A percentile compares a stretch with the other conserved stretches of the same genome.
Evolutionary conservation across 2,888 invertebrate genomes (phyloP).

Genomic region (Keiferia lycopersicella): DNA sequence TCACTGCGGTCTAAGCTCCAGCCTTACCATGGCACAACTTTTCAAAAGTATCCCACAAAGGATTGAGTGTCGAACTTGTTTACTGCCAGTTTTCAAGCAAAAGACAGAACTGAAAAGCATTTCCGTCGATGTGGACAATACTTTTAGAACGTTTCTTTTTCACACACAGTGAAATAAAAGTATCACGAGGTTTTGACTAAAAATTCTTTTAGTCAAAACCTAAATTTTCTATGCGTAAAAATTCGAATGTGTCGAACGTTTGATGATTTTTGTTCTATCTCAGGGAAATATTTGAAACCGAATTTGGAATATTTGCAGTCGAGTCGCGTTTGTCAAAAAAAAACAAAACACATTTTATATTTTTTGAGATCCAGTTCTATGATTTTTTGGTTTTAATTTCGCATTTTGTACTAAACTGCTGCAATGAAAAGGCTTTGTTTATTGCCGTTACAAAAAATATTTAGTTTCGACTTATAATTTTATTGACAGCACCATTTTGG

Average conservation of each 20-base stretch:
- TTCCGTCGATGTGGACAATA: constrained; percentile 36
- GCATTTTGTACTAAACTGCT: no score
- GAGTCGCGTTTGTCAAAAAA: background rate
- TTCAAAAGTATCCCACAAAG: constrained; percentile 71
- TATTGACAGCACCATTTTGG: background rate
- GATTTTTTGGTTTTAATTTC: no score
- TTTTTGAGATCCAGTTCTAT: no score
- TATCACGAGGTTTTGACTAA: background rate
- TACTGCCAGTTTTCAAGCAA: constrained; percentile 66
- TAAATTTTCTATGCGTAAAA: background rate
- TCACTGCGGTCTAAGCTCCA: constrained; percentile 50
- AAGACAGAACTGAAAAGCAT: constrained; percentile 62
- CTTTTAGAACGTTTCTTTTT: background rate
- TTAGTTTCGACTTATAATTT: background rate
- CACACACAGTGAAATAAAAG: constrained; percentile 14
- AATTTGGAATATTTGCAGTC: background rate
- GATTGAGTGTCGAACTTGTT: constrained; percentile 75
- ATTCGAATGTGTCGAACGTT: background rate
- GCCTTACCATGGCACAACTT: constrained; percentile 58
- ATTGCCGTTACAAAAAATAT: background rate
- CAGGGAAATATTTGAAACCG: background rate
- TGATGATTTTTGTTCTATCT: background rate
- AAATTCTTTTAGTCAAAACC: no score
- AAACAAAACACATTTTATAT: no score
- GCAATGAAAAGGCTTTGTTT: background rate